Conservation (phyloP, 2,113 vertebrate genomes). For the Dolichallabes microphthalmus region DNA sequence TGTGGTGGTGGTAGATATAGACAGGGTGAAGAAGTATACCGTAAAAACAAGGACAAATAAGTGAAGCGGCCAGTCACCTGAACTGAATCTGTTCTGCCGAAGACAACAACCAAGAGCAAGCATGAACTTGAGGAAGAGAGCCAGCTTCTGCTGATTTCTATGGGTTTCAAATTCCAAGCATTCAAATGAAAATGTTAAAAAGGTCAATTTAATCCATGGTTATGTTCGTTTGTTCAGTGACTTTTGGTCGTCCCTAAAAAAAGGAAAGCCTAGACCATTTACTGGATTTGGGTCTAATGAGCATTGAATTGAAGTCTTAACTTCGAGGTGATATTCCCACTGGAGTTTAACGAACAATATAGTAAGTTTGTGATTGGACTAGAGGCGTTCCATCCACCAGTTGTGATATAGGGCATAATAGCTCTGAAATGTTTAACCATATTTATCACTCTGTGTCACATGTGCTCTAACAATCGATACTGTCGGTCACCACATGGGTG, state of each 20-base stretch:
- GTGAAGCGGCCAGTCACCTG: background rate
- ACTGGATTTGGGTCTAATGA: background rate
- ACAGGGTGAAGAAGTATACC: too few relatives aligned
- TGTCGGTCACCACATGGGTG: too few relatives aligned
- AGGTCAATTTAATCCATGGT: background rate
- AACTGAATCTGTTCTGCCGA: background rate
- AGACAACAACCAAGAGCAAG: background rate
- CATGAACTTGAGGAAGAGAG: background rate
- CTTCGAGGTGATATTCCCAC: background rate
- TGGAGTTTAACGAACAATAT: too few relatives aligned
- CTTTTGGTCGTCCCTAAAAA: background rate
- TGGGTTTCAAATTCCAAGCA: background rate
- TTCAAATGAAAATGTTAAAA: background rate
- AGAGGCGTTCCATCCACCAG: too few relatives aligned
- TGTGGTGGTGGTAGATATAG: background rate
- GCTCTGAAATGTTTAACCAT: too few relatives aligned
- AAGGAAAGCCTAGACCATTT: background rate
- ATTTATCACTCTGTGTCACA: too few relatives aligned
- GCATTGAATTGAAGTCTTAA: background rate
- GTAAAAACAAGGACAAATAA: background rate
- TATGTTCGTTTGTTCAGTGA: background rate
- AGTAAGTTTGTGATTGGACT: too few relatives aligned
- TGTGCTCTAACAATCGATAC: too few relatives aligned
- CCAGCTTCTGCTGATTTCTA: background rate
- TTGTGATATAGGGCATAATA: too few relatives aligned